These are phyloP conservation scores for Gnathonemus echidnorhynchus DNA, from an alignment of 2,113 vertebrate species.

Conservation along the genomic window DNA sequence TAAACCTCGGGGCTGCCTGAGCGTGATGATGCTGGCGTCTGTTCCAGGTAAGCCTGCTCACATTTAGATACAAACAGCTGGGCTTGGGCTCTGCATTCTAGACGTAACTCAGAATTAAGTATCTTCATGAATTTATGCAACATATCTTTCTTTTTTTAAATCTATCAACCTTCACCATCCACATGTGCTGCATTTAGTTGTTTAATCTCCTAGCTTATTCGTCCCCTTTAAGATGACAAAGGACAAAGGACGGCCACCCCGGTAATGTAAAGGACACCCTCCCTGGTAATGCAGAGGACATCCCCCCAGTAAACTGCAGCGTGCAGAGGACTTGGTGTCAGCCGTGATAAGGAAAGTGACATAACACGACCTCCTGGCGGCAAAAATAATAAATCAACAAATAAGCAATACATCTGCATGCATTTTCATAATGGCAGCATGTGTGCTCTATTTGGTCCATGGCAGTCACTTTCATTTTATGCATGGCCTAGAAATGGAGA, in stretches of 20 bases:
- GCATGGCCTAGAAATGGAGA: not conserved
- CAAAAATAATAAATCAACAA: constrained; percentile 29
- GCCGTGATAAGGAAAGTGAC: not conserved
- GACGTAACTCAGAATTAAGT: not conserved
- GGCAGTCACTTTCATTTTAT: not conserved
- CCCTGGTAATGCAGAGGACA: not conserved
- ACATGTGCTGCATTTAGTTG: constrained; percentile 15
- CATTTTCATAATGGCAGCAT: not conserved
- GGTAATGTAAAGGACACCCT: too few species aligned
- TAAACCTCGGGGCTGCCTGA: not conserved
- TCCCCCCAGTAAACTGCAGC: not conserved
- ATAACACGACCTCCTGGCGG: not conserved
- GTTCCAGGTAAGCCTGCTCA: not conserved
- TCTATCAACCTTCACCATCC: too few species aligned
- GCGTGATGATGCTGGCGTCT: not conserved
- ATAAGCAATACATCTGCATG: constrained; percentile 39
- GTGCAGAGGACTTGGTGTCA: not conserved
- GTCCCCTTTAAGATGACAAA: constrained; percentile 14
- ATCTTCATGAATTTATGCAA: not conserved
- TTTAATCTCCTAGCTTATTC: constrained; percentile 7
- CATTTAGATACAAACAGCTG: not conserved
- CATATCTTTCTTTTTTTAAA: not conserved
- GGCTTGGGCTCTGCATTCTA: not conserved
- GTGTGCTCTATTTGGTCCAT: not conserved
- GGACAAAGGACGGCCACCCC: too few species aligned